These are phyloP conservation scores for Bemisia tabaci DNA, from an alignment of 1,140 invertebrate species.

Conservation along the genomic window DNA sequence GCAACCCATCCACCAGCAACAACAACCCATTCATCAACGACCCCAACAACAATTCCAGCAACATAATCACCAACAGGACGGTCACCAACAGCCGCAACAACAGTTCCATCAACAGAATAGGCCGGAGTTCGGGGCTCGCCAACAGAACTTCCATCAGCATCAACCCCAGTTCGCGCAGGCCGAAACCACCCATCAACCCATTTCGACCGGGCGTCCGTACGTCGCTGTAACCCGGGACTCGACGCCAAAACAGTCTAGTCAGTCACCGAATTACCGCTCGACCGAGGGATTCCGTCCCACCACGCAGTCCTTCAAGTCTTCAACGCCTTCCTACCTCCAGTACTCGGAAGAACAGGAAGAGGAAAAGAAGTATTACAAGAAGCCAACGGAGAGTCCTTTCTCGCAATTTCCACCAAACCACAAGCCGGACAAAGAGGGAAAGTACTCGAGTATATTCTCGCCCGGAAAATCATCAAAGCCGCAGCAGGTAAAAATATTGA, in stretches of 20 bases:
- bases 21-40: conserved; percentile 16
- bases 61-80: conserved; percentile 21
- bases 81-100: conserved; percentile 22
- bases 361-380: background rate
- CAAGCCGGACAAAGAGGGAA: background rate
- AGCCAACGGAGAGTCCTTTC: background rate
- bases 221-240: conserved; percentile 12
- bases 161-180: conserved; percentile 19
- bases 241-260: background rate
- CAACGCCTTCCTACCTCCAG: background rate
- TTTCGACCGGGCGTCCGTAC: background rate
- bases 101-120: conserved; percentile 33
- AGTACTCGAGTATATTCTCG: background rate
- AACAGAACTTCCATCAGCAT: conserved; percentile 19
- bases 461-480: background rate
- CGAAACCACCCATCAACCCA: conserved; percentile 11
- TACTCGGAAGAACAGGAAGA: background rate
- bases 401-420: background rate
- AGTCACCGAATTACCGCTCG: background rate
- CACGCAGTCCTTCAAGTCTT: background rate
- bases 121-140: conserved; percentile 26
- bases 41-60: conserved; percentile 16
- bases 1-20: conserved; percentile 17
- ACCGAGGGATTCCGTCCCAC: background rate
- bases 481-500: too few relatives aligned